Percentiles rank a stretch among this genome's conserved stretches.
phyloP scores from a whole-genome alignment of 2,113 vertebrate genomes.

The Calidris pugnax region DNA sequence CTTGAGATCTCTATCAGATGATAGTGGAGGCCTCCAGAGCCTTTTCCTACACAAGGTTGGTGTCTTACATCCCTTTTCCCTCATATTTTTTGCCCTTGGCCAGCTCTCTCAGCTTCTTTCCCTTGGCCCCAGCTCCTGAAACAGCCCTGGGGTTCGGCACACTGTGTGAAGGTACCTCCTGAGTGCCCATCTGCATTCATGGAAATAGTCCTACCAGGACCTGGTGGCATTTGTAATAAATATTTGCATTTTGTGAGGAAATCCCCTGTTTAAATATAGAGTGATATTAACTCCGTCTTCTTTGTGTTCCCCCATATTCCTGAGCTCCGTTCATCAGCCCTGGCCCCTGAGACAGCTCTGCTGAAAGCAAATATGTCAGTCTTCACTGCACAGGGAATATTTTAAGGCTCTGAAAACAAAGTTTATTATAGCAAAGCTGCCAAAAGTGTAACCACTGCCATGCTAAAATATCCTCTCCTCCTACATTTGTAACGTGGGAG shows the following conservation, averaged over 20 bases:
- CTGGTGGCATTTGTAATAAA: neutral
- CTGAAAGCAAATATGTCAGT: conserved; percentile 50
- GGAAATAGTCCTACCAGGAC: neutral
- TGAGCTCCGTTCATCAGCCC: neutral
- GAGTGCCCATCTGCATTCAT: neutral
- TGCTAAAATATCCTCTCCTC: conserved; percentile 69
- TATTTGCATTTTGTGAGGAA: conserved; percentile 14
- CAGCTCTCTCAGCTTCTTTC: neutral
- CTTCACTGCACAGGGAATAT: conserved; percentile 44
- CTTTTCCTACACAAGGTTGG: neutral
- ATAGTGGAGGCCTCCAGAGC: neutral
- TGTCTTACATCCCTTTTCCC: neutral
- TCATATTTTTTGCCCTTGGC: neutral
- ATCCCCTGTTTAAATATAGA: neutral
- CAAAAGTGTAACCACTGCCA: conserved; percentile 64
- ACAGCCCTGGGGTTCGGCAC: neutral
- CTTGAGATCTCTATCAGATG: neutral
- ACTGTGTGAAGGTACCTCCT: neutral
- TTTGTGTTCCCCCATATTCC: neutral
- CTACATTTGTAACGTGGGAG: conserved; percentile 61
- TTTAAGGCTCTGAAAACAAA: conserved; percentile 68
- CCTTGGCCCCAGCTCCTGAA: neutral
- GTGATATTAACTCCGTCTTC: neutral
- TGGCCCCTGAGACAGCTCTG: conserved; percentile 2
- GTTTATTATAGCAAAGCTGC: conserved; percentile 62